A percentile compares a stretch with the other conserved stretches of the same genome.
These are phyloP conservation scores for Heliconius cydno DNA, from an alignment of 2,888 invertebrate genomes.

Conservation along the genomic window DNA sequence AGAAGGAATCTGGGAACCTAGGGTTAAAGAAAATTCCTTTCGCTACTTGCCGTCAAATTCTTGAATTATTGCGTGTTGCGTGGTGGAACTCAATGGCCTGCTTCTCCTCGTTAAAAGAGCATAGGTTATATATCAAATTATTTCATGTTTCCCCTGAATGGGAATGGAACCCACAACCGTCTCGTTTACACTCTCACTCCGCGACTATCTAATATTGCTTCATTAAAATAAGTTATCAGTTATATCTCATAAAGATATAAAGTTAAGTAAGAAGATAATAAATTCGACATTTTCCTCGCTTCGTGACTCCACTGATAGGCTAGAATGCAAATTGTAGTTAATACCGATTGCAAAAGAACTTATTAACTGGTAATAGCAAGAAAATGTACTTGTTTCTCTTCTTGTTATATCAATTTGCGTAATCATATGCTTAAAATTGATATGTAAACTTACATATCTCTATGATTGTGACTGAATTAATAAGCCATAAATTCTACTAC, in stretches of 20 bases:
- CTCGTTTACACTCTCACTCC: neutral
- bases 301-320: slow-evolving; percentile 25
- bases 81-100: too few relatives aligned
- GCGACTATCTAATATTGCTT: neutral
- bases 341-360: slow-evolving; percentile 49
- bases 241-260: slow-evolving; percentile 34
- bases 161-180: too few relatives aligned
- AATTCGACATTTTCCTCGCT: slow-evolving; percentile 34
- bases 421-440: slow-evolving; percentile 28
- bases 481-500: neutral
- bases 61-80: too few relatives aligned
- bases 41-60: too few relatives aligned
- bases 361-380: slow-evolving; percentile 31
- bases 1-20: too few relatives aligned
- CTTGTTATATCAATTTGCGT: slow-evolving; percentile 32
- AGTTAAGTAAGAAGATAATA: slow-evolving; percentile 42
- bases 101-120: too few relatives aligned
- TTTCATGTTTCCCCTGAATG: too few relatives aligned
- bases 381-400: slow-evolving; percentile 41
- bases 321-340: slow-evolving; percentile 52
- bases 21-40: too few relatives aligned
- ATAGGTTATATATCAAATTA: too few relatives aligned
- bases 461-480: slow-evolving; percentile 18
- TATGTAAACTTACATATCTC: slow-evolving; percentile 18
- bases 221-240: neutral